Evolutionary conservation across 2,888 invertebrate genomes (phyloP).

Genomic region (Drosophila conformis): DNA sequence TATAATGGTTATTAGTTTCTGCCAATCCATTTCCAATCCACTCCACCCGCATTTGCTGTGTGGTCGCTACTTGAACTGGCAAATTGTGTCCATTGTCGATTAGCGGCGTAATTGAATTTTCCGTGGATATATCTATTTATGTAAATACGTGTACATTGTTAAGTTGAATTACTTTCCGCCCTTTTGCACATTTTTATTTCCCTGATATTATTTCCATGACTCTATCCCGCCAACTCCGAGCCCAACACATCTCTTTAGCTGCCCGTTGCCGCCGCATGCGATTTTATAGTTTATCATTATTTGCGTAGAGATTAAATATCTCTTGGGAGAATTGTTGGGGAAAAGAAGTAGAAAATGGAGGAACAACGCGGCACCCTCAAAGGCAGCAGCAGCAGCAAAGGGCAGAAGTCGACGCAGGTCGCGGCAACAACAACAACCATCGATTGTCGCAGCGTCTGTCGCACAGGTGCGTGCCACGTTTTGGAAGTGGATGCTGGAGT

Average conservation of each 20-base stretch:
- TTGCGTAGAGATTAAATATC: conserved; percentile 74
- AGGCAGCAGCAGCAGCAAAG: conserved; percentile 28
- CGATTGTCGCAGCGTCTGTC: conserved; percentile 65
- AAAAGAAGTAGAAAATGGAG: conserved; percentile 26
- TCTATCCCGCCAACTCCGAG: not conserved
- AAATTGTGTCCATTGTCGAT: conserved; percentile 48
- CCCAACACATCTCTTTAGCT: conserved; percentile 13
- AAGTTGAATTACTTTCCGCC: conserved; percentile 81
- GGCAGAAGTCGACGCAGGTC: conserved; percentile 56
- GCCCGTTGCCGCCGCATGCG: conserved; percentile 49
- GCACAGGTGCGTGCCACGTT: conserved; percentile 66
- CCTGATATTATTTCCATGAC: conserved; percentile 57
- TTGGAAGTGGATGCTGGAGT: conserved; percentile 35
- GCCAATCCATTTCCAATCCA: not conserved
- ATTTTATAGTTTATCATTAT: conserved; percentile 81
- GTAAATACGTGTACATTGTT: conserved; percentile 80
- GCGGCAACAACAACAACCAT: conserved; percentile 47
- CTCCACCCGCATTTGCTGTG: not conserved
- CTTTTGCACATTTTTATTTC: conserved; percentile 79
- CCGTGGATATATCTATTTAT: conserved; percentile 70
- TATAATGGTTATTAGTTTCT: not conserved
- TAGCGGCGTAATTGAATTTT: conserved; percentile 75
- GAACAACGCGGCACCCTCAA: conserved; percentile 26
- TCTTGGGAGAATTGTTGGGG: conserved; percentile 60
- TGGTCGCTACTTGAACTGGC: conserved; percentile 8